Evolutionary conservation across 2,888 invertebrate species (phyloP), one percentile per base, ranked within the genome.

Genomic region (Aquatica leii): DNA sequence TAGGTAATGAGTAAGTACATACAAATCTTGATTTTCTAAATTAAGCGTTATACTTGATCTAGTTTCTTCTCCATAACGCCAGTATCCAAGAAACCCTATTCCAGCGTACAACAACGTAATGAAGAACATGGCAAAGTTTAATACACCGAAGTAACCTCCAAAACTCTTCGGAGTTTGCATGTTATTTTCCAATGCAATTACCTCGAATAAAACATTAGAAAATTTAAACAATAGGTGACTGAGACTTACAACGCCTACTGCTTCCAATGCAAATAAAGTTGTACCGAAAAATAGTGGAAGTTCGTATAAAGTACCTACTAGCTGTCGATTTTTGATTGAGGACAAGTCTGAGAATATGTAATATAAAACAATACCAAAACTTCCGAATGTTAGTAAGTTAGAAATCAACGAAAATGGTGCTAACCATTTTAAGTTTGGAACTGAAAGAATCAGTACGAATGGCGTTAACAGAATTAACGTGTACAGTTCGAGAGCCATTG

Each of bases 261-360:
- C 97, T 85, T 98, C 98, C 73, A 98, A 87, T 0, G 98, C 95
- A 80, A 97, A 98, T 51, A 98, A 86, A 0, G 96, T 97, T 0
- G 98, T n/a, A n/a, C n/a, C n/a, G n/a, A n/a, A n/a, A n/a, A n/a
- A n/a, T n/a, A n/a, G n/a, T n/a, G n/a, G n/a, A 75, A 95, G 91
- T 57, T 89, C 86, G 31, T 84, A 81, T 1, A 90, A 77, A 6
- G 86, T 82, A 0, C 91, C 93, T 52, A 90, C 85, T 0, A 89
- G 83, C 2, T 84, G 84, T 63, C 88, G 86, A 41, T 87, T 86
- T 8, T 87, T 85, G 1, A 91, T 82, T 0, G 87, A 82, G 0
- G 91, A 87, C 1, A 90, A 82, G n/a, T n/a, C n/a, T n/a, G n/a
- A n/a, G n/a, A n/a, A n/a, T n/a, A n/a, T n/a, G n/a, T n/a, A n/a